phyloP scores from a whole-genome alignment of 2,888 invertebrate species.

The Tenodera sinensis region DNA sequence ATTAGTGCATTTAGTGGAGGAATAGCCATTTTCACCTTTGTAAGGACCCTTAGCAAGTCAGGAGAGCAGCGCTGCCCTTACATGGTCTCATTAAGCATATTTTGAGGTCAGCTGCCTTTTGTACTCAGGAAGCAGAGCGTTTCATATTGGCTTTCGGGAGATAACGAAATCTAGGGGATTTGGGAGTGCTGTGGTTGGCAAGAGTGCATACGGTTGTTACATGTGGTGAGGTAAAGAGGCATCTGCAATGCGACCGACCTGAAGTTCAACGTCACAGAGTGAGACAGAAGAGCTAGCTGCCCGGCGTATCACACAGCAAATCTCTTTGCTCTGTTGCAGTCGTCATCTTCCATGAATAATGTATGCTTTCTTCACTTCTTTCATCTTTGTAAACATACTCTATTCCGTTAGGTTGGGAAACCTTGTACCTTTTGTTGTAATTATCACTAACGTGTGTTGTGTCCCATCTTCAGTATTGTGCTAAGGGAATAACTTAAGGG shows the following conservation, averaged over 20 bases:
- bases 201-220: background rate
- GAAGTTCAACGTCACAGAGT: background rate
- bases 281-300: background rate
- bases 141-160: background rate
- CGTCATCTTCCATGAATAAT: background rate
- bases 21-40: too few relatives aligned
- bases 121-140: background rate
- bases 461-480: too few relatives aligned
- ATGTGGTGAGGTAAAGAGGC: background rate
- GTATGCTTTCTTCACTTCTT: background rate
- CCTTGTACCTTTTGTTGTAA: background rate
- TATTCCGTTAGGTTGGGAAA: background rate
- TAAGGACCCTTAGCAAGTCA: background rate
- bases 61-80: background rate
- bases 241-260: background rate
- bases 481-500: too few relatives aligned
- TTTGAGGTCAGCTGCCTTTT: background rate
- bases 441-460: background rate
- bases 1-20: too few relatives aligned
- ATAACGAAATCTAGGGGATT: background rate
- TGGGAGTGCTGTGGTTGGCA: background rate
- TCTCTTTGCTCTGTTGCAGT: background rate
- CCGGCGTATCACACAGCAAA: background rate
- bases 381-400: background rate
- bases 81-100: background rate